Base-by-base conservation (phyloP, 2,888 invertebrate species). In the Drosophila fungiperda region DNA sequence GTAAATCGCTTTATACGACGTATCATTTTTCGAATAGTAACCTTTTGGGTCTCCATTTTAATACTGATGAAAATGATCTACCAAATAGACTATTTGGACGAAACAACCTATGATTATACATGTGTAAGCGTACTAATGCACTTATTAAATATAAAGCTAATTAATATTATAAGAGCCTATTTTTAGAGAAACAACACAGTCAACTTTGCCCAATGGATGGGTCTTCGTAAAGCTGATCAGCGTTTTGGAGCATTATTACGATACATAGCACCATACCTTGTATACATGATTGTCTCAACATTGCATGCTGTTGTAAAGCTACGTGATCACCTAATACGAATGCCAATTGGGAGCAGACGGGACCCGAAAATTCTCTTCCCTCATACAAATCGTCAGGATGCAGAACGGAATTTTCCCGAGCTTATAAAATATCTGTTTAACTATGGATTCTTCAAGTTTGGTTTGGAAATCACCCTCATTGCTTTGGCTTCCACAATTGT, bases 371-470 rank as follows among this genome's bases (percentile, higher is more conserved):
- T 96, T 36, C 95, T 97, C 94, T 99, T 99, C 92, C 96, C 97
- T 0, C 94, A 4, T 4, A 45, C 45, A 96, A 53, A 95, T 98
- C 95, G 98, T 60, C 93, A 94, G n/a, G 96, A 98, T 87, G 98
- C 99, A 0, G 99, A 99, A 92, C 95, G 94, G 77, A 96, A 97
- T 91, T 90, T 99, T n/a, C 91, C 94, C 6, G 94, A 95, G 64
- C 97, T 97, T 91, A 84, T 96, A 23, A 98, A 98, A 93, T 99
- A 97, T 93, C 93, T 99, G 50, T 94, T 97, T 62, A 99, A 99
- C 93, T 99, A 97, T 93, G 97, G 97, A 20, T 99, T 98, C 93
- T 99, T 98, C 93, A 99, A 99, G 93, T 99, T 99, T 94, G 99
- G 99, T 1, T 94, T 98, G 11, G 99, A 99, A 97, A 95, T 98